Base-by-base conservation (phyloP, 2,888 invertebrate genomes). In the Limulus polyphemus region DNA sequence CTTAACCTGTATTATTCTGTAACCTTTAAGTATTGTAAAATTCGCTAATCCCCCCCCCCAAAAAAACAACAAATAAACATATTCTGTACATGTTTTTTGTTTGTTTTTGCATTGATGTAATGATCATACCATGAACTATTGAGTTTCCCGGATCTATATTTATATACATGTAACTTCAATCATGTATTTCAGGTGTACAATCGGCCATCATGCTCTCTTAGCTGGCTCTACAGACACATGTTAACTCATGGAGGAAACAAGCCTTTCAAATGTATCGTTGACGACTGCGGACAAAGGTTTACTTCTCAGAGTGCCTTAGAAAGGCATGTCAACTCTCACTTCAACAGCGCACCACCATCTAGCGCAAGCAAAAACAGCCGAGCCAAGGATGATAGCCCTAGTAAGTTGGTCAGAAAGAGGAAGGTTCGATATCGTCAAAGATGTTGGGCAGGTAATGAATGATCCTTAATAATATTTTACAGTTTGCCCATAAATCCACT, bases 261-360 rank as follows among this genome's bases (percentile, higher is more conserved):
- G 76, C 93, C 93, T 46, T 94, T 91, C 80, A 85, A 89, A 73
- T 97, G 95, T 79, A 94, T 95, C 76, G 90, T 97, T 71, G 92
- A 91, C 74, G 88, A 91, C 72, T 97, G 95, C 78, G 90, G 77
- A 83, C 75, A 75, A 63, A 74, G 79, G 51, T 80, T 80, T 71
- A 75, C 77, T 47, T 74, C 79, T 17, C 78, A 78, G 71, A 82
- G 82, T 64, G 84, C 90, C 64, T 79, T 95, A 71, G 90, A 94
- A 77, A 83, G 93, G 71, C 95, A 97, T 61, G 68, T 69, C 32
- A 69, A 70, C 56, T 64, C 65, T n/a, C 69, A 69, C 61, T 69
- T 69, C 47, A 64, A 67, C 49, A 56, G 55, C 54, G 12, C 52
- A 14, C 54, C 16, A 7, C 11, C 54, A 32, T 32, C 32, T 7